Evolutionary conservation across 1,140 invertebrate genomes (phyloP), one percentile per base, ranked within the genome.

Genomic region (Drosophila neocordata): DNA sequence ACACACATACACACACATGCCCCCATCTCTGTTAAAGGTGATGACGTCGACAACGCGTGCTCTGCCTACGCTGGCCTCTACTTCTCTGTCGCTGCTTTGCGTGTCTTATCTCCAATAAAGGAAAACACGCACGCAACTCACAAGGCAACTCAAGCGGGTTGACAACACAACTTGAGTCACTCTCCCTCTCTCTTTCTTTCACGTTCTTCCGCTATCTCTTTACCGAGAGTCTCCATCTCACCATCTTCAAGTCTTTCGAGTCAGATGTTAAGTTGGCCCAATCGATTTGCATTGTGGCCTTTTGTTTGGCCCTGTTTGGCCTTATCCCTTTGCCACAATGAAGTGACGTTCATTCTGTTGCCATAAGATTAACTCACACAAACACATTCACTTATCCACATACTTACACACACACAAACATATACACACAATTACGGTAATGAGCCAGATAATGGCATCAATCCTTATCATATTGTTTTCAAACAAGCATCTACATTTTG

Each of bases 91-190:
- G 72, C 70, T 72, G 73, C 77, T 67, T 84, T 87, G 82, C 82
- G 82, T 87, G 82, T 87, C 82, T 87, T 87, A 87, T 87, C 82
- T 78, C 65, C 74, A 88, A 87, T 87, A 75, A 77, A 77, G 80
- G 70, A 79, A 82, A 88, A 88, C 82, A 87, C 82, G 82, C 82
- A 85, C 78, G 82, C 63, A 85, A 78, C 82, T 77, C 74, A 57
- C 48, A 62, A 79, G 75, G 64, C 70, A 75, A 73, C 38, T 65
- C 60, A 72, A 69, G 69, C 64, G 76, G 66, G 82, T 83, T 77
- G 80, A 81, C 80, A 76, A 68, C 65, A 68, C 65, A 61, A 83
- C 74, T 62, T 59, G 73, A 62, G 38, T 1, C 22, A 6, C 27
- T 41, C 53, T 31, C 12, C 44, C 35, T 22, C 31, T n/a, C 56